These are phyloP conservation scores for Caenorhabditis imperialis DNA, from an alignment of 2,888 invertebrate species.

Conservation along the genomic window DNA sequence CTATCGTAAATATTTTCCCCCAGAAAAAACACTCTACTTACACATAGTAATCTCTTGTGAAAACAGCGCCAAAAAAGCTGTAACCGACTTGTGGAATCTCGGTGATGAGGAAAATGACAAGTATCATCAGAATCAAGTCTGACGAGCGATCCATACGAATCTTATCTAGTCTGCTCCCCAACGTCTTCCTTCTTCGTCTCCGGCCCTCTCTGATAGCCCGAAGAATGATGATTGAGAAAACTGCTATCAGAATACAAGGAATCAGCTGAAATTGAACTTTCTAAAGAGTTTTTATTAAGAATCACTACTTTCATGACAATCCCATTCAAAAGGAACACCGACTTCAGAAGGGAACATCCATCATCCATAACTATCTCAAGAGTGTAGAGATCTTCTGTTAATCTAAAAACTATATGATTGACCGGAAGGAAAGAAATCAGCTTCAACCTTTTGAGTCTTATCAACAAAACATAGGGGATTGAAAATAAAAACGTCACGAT, in stretches of 20 bases:
- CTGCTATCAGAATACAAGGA: not conserved
- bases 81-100: conserved; percentile 5
- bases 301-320: conserved; percentile 2
- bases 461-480: not conserved
- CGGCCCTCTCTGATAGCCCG: not conserved
- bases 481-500: conserved; percentile 1
- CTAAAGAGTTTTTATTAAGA: too few relatives aligned
- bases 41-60: conserved; percentile 2
- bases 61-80: conserved; percentile 1
- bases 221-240: conserved; percentile 1
- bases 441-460: not conserved
- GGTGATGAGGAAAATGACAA: conserved; percentile 6
- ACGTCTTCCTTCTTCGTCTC: not conserved
- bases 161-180: not conserved
- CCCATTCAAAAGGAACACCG: conserved; percentile 1
- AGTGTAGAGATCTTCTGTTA: not conserved
- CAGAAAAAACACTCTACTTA: too few relatives aligned
- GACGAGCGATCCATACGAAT: conserved; percentile 7
- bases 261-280: too few relatives aligned
- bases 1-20: too few relatives aligned
- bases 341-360: conserved; percentile 2
- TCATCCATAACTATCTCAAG: not conserved
- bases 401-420: not conserved
- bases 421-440: too few relatives aligned
- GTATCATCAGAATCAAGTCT: conserved; percentile 1